These are phyloP conservation scores for Papilio xuthus DNA, from an alignment of 1,140 invertebrate genomes.

Conservation along the genomic window DNA sequence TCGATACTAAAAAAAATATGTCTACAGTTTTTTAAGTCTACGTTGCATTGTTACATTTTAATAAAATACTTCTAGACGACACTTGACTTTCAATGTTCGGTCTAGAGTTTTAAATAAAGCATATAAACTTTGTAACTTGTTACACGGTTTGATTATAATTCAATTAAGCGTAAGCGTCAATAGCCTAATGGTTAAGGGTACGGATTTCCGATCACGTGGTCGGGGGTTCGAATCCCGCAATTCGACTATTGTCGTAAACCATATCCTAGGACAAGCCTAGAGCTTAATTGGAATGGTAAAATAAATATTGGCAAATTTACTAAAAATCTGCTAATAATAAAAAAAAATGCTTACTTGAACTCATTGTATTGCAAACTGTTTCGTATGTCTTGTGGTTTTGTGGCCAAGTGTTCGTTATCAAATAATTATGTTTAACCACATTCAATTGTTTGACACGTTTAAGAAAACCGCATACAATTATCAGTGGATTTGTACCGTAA, in stretches of 20 bases:
- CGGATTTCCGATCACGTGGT: too few relatives aligned
- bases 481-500: background rate
- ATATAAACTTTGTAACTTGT: background rate
- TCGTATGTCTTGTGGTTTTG: background rate
- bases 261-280: too few relatives aligned
- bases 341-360: background rate
- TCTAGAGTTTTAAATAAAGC: background rate
- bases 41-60: too few relatives aligned
- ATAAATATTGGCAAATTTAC: too few relatives aligned
- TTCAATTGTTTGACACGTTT: background rate
- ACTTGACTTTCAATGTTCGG: too few relatives aligned
- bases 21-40: background rate
- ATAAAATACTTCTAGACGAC: too few relatives aligned
- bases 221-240: too few relatives aligned
- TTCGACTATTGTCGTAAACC: too few relatives aligned
- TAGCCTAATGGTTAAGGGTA: too few relatives aligned
- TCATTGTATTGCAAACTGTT: background rate
- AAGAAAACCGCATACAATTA: constrained; percentile 20
- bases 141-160: background rate
- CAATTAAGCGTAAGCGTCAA: background rate
- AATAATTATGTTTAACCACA: constrained; percentile 2
- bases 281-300: too few relatives aligned
- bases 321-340: too few relatives aligned
- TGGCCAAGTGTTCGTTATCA: background rate
- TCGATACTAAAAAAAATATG: background rate